Base-by-base conservation (phyloP, 2,888 invertebrate genomes). In the Odontothrips loti region DNA sequence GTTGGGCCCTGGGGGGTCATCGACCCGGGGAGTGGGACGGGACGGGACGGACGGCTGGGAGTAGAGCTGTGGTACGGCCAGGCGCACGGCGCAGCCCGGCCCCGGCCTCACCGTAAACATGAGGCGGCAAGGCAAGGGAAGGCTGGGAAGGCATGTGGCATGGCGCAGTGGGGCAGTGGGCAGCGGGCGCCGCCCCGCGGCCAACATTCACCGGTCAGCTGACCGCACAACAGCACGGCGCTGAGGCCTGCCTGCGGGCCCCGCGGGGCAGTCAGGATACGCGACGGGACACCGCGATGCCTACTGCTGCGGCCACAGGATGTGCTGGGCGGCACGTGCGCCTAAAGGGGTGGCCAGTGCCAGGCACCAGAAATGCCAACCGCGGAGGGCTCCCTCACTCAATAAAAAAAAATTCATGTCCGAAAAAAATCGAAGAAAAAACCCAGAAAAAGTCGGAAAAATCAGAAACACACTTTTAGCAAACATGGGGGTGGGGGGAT, bases 141-240 rank as follows among this genome's bases (percentile, higher is more conserved):
- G 63, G 63, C 63, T 15, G 51, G 63, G 23, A 68, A 75, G 68
- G 68, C 68, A 75, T 75, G 68, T 27, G 68, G 68, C 68, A 27
- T 27, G 68, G 68, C 68, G 68, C 68, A 75, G 68, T 75, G 68
- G 68, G 68, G 68, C 68, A 75, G 68, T 75, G 68, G 68, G 68
- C 68, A 27, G 23, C 68, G 23, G 23, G 23, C 68, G 68, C 68
- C 68, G 68, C 68, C 68, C 27, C 23, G 68, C 68, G 68, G 68
- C 68, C 68, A 75, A 75, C 68, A 75, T 75, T 75, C 68, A 75
- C 68, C 68, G 68, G 68, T 27, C 68, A 75, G 68, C 68, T 75
- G 68, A 75, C 68, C 68, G 68, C 68, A 75, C 68, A 75, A 75
- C 68, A 75, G 68, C 68, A 27, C 68, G 9, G 68, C 68, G 68